Evolutionary conservation across 2,888 invertebrate species (phyloP), one percentile per base, ranked within the genome.

Genomic region (Tipula lateralis): DNA sequence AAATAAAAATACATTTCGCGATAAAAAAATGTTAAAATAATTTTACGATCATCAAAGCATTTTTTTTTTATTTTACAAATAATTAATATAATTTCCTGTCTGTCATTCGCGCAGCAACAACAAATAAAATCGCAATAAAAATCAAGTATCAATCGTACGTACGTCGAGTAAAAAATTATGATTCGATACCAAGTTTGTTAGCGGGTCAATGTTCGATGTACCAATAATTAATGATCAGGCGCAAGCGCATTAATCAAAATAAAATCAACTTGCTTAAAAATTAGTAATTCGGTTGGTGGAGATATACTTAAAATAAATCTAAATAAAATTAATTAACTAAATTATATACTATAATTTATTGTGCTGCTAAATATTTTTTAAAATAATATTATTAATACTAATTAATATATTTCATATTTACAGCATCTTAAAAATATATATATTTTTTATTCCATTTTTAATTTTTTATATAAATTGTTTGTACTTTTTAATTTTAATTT

Each of bases 401-500:
- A 66, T 9, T 24, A 66, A 24, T 24, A n/a, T 6, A 24, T 24
- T 66, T 24, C 19, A 66, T 66, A 66, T 66, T 66, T 66, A 66
- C 66, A 66, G 24, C 66, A 66, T 66, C 66, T 66, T 66, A 66
- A 66, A 66, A 24, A 66, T 66, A 66, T 66, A 66, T 39, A 39
- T 13, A 39, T 39, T 9, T 39, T 39, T 13, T 13, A n/a, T 66
- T 66, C 24, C 1, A 24, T 24, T 66, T 66, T n/a, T n/a, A 9
- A 7, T 9, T 19, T 66, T 66, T n/a, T n/a, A n/a, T 66, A 24
- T 24, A 9, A 66, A 66, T 24, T 66, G 19, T 66, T 66, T 66
- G 66, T 66, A 66, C 66, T 66, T 66, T 66, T 66, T 24, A 66
- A 66, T 66, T 66, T 66, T 66, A 66, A 66, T 66, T 66, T 66